A percentile compares a stretch with the other conserved stretches of the same genome.
Conservation (phyloP, 2,888 invertebrate genomes). For the Muschampia plurimacula region DNA sequence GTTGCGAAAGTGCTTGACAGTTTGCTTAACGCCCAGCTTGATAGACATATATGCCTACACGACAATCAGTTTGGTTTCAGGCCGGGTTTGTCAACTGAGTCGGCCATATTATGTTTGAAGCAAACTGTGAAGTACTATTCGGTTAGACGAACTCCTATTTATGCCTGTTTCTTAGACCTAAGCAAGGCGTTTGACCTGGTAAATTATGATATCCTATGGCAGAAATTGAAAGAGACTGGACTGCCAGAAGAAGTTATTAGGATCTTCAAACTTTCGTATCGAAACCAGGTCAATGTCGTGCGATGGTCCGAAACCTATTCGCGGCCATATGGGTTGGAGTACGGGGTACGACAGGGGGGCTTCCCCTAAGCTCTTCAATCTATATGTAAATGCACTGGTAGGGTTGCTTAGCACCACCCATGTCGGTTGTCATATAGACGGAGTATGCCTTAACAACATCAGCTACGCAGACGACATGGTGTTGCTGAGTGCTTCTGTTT, state of each 20-base stretch:
- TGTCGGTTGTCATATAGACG: constrained; percentile 8
- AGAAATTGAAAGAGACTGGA: constrained; percentile 1
- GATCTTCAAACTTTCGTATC: constrained; percentile 3
- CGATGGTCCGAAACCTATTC: constrained; percentile 1
- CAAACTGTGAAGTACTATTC: constrained; percentile 1
- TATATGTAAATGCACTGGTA: neutral
- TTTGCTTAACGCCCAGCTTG: neutral
- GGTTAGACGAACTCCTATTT: neutral
- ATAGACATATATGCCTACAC: neutral
- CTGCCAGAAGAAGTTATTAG: neutral
- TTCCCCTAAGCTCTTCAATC: constrained; percentile 8
- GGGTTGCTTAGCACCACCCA: neutral
- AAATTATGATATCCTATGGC: neutral
- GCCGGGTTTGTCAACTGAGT: neutral
- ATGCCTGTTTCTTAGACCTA: neutral
- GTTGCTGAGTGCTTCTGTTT: neutral
- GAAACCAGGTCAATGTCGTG: constrained; percentile 1
- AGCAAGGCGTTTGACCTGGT: neutral
- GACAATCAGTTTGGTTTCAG: constrained; percentile 11
- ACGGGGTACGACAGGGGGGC: neutral
- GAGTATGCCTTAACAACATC: constrained; percentile 11
- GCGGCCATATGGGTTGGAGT: neutral
- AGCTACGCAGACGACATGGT: constrained; percentile 18
- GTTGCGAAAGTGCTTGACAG: constrained; percentile 6
- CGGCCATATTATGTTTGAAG: neutral